Evolutionary conservation across 2,797 vertebrate genomes (phyloP), one percentile per base, ranked within the genome.

Genomic region (Cheracebus regulus): DNA sequence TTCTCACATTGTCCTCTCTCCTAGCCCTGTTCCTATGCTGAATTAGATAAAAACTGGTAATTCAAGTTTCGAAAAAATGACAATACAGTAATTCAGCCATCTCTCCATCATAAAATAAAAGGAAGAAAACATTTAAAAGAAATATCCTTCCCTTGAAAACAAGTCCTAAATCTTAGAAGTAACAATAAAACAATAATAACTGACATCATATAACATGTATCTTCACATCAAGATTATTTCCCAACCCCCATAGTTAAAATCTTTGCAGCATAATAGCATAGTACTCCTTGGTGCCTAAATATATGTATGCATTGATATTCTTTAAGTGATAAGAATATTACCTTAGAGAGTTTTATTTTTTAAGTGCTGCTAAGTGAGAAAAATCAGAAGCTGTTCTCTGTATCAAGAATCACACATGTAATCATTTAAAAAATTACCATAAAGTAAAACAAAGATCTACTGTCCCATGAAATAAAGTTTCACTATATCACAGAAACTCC

Each of bases 381-480:
- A 93, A 96, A 91, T 70, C 86, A 82, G 9, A 97, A 96, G 75
- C 7, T 81, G 19, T 9, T 70, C 26, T 85, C 48, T 96, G 24
- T 33, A 88, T 67, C 81, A 94, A 93, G 36, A 96, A 87, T 67
- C 90, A 85, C 12, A 61, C 10, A 61, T 33, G 28, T 55, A 97
- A 82, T 33, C 50, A 93, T 78, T 96, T 36, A 5, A 84, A 93
- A 96, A 96, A 90, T 73, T 78, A 88, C 48, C 90, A 67, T 82
- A 80, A 93, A 97, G 39, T 73, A 84, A 97, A 95, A 96, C 58
- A 93, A 95, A 96, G 52, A 81, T 64, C 30, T 72, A 86, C 24
- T 81, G 17, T 64, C 70, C 79, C 85, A 75, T 75, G 50, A 95
- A 94, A 94, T 58, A 88, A 33, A 86, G 4, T 90, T 90, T 85